These are phyloP conservation scores for Aplochiton taeniatus DNA, from an alignment of 2,797 vertebrate species.

Conservation along the genomic window DNA sequence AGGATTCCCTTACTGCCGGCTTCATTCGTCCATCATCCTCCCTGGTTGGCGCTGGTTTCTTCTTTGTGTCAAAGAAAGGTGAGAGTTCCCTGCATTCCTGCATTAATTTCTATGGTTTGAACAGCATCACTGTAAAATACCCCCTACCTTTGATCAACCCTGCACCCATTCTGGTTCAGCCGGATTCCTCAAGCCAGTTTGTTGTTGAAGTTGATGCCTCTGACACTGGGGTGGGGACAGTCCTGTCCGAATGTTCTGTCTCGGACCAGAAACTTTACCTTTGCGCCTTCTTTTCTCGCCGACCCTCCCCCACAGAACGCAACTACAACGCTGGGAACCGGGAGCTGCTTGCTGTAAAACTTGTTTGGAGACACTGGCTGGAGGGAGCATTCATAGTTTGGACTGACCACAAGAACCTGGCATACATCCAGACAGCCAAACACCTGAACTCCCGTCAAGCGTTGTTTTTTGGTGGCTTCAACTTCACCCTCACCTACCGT, in stretches of 20 bases:
- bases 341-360: too few relatives aligned
- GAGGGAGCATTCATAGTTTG: background rate
- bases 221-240: background rate
- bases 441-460: background rate
- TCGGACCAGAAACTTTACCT: background rate
- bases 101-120: background rate
- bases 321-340: too few relatives aligned
- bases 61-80: constrained; percentile 1
- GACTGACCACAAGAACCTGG: too few relatives aligned
- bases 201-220: constrained; percentile 2
- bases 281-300: background rate
- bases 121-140: background rate
- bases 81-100: too few relatives aligned
- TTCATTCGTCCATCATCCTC: background rate
- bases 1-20: background rate
- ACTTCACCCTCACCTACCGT: background rate
- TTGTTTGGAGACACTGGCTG: background rate
- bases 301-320: too few relatives aligned
- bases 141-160: background rate
- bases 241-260: background rate
- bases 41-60: background rate
- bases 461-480: background rate
- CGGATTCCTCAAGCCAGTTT: background rate
- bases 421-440: background rate
- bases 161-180: background rate